Evolutionary conservation across 2,113 vertebrate genomes (phyloP), one percentile per base, ranked within the genome.

Genomic region (Megaceryle torquata): DNA sequence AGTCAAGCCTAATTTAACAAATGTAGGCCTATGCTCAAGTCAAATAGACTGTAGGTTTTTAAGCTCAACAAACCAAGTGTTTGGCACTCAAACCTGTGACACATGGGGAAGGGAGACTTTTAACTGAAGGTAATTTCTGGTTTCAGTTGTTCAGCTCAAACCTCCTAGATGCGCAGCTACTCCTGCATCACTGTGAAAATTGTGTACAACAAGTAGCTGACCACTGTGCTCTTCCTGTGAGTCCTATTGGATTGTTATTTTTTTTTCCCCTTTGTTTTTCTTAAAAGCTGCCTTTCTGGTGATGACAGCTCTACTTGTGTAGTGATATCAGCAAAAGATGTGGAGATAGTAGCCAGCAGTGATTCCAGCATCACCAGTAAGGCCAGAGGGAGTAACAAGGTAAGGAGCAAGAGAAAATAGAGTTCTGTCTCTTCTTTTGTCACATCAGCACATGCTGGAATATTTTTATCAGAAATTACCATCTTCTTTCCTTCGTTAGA

Each of bases 311-410:
- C 99, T 48, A 99, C 98, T 28, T 99, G 98, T 43, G 94, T 99
- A 69, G 97, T 99, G 91, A 99, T 99, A 94, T 98, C 98, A 41
- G 99, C 98, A 54, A 98, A 98, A 95, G 98, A 98, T n/a, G 99
- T 99, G 88, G 99, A 99, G 97, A 99, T 99, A 67, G 98, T 99
- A 70, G 99, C 99, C n/a, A 99, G 99, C 97, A 98, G 98, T 97
- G 99, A 99, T 95, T 99, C 99, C 15, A 99, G 98, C 97, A 99
- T 99, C 96, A 99, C 98, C 82, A 99, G 99, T 97, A 99, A 99
- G 95, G 99, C 99, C 75, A 98, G 99, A 79, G 99, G 99, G 31
- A 99, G 99, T 98, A 99, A 99, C 97, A 99, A 99, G 99, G 99
- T 99, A 96, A 96, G 93, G 61, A 93, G 71, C 18, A 51, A 26